Conservation (phyloP, 2,113 vertebrate species). For the Bos indicus region DNA sequence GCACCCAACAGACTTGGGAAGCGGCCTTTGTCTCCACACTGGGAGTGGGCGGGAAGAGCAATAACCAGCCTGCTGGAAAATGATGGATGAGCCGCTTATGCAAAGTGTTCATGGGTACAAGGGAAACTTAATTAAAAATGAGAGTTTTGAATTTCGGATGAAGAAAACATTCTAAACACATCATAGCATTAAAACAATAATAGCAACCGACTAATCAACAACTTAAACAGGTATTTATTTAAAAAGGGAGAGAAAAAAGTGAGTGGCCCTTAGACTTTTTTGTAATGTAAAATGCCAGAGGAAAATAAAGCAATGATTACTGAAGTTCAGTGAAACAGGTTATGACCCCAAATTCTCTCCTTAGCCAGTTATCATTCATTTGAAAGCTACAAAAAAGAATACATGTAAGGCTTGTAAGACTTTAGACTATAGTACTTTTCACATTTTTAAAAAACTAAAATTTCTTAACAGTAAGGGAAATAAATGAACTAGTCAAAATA, state of each 20-base stretch:
- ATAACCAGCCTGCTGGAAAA: background rate
- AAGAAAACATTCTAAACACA: conserved; percentile 29
- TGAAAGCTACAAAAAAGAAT: conserved; percentile 18
- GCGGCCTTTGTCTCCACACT: background rate
- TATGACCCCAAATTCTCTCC: background rate
- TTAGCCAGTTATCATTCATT: background rate
- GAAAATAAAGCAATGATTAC: conserved; percentile 34
- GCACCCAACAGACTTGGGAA: background rate
- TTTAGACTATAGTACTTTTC: background rate
- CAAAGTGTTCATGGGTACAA: background rate
- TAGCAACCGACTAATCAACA: background rate
- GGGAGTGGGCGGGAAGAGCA: background rate
- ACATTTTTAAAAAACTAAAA: background rate
- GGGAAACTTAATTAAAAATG: conserved; percentile 34
- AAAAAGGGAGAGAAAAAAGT: background rate
- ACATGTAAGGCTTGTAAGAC: background rate
- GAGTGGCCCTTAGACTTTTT: background rate
- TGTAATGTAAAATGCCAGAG: conserved; percentile 15
- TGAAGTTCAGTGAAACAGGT: background rate
- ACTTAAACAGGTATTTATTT: background rate
- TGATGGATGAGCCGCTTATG: background rate
- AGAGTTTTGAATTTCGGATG: background rate
- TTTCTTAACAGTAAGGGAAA: background rate
- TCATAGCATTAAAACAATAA: background rate
- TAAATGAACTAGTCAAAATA: background rate